Evolutionary conservation across 2,797 vertebrate genomes (phyloP).

Genomic region (Sebastes oblongus): DNA sequence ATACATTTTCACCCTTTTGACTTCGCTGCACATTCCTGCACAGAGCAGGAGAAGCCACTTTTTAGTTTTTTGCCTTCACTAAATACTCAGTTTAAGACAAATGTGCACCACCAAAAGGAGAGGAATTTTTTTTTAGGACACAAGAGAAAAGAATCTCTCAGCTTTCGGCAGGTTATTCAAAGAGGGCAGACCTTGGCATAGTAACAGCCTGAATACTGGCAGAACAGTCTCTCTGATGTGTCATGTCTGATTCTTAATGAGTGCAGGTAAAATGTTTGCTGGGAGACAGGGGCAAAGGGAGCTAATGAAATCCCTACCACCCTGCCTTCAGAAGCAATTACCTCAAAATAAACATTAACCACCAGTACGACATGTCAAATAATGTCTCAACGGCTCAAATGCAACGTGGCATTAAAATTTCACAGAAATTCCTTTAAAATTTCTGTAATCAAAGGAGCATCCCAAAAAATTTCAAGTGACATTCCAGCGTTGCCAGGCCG

Average conservation of each 20-base stretch:
- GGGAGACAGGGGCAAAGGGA: slow-evolving; percentile 32
- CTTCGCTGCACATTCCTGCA: not conserved
- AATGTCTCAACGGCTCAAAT: slow-evolving; percentile 18
- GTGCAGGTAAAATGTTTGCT: slow-evolving; percentile 58
- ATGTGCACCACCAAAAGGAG: not conserved
- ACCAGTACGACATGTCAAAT: slow-evolving; percentile 15
- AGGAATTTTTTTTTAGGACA: not conserved
- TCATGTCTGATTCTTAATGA: slow-evolving; percentile 59
- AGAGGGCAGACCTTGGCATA: slow-evolving; percentile 32
- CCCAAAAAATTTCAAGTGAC: slow-evolving; percentile 38
- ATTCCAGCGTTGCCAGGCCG: slow-evolving; percentile 18
- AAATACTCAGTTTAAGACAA: slow-evolving; percentile 29
- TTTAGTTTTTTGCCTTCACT: not conserved
- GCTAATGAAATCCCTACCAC: slow-evolving; percentile 35
- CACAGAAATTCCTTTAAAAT: slow-evolving; percentile 35
- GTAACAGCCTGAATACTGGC: slow-evolving; percentile 21
- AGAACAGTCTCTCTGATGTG: slow-evolving; percentile 44
- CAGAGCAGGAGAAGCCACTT: not conserved
- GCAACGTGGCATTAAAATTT: slow-evolving; percentile 26
- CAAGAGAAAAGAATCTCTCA: slow-evolving; percentile 3
- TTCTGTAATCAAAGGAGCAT: slow-evolving; percentile 37
- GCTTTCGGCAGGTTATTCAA: slow-evolving; percentile 38
- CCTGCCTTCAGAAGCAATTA: slow-evolving; percentile 39
- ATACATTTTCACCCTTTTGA: slow-evolving; percentile 1
- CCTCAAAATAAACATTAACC: slow-evolving; percentile 45